phyloP scores from a whole-genome alignment of 35 echinoderm and acorn worm genomes.

The Heliocidaris tuberculata region DNA sequence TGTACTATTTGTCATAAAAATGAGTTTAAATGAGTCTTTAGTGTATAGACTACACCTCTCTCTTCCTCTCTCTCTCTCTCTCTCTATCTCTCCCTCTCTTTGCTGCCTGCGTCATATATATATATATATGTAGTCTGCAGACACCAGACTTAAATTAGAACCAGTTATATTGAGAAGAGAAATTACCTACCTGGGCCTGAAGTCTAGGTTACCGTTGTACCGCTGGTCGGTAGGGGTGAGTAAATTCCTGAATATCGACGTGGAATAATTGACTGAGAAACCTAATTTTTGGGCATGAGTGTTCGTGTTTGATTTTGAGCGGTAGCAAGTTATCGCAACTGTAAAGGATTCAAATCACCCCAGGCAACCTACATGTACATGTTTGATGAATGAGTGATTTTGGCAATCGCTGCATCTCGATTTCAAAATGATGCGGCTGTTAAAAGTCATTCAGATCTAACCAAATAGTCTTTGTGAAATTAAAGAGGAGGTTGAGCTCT shows the following conservation, averaged over 20 bases:
- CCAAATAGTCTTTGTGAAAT: no score
- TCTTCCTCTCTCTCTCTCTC: neutral
- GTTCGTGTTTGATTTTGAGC: neutral
- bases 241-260: neutral
- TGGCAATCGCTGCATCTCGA: no score
- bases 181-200: neutral
- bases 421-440: no score
- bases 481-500: no score
- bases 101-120: no score
- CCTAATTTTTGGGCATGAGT: constrained; percentile 8
- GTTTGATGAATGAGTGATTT: no score
- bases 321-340: neutral
- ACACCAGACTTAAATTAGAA: neutral
- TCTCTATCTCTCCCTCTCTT: neutral
- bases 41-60: neutral
- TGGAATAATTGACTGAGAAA: constrained; percentile 11
- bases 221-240: neutral
- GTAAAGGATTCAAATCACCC: no score
- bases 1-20: no score
- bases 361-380: no score
- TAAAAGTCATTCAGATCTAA: no score
- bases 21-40: no score
- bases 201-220: neutral
- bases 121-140: neutral
- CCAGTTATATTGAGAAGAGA: neutral